Evolutionary conservation across 2,888 invertebrate genomes (phyloP).

Genomic region (Ophion ventricosus): DNA sequence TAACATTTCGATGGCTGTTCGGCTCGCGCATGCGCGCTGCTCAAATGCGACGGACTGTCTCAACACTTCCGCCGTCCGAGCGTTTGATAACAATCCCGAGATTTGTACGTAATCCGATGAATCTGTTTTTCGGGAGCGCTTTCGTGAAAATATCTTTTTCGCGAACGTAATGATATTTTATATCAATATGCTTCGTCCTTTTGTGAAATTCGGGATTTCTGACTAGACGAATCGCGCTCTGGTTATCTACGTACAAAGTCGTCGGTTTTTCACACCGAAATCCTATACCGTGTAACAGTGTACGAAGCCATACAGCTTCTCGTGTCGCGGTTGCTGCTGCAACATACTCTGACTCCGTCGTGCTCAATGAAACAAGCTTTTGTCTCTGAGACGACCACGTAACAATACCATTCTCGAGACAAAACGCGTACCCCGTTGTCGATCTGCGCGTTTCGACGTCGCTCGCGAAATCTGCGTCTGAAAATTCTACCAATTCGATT

Average conservation of each 20-base stretch:
- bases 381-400: constrained; percentile 64
- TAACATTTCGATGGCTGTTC: no score
- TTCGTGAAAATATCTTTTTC: no score
- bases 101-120: constrained; percentile 18
- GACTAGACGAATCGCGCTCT: no score
- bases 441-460: constrained; percentile 27
- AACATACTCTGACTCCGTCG: constrained; percentile 38
- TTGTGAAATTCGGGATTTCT: no score
- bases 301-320: constrained; percentile 57
- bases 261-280: constrained; percentile 28
- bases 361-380: constrained; percentile 57
- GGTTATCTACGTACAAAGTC: no score
- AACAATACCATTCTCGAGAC: constrained; percentile 51
- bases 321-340: constrained; percentile 54
- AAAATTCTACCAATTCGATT: constrained; percentile 46
- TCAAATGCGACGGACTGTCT: constrained; percentile 9
- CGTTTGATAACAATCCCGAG: constrained; percentile 8
- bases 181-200: no score
- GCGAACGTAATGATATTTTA: no score
- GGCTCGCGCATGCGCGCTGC: background rate
- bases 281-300: constrained; percentile 51
- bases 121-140: background rate
- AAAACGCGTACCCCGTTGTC: constrained; percentile 63
- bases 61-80: constrained; percentile 20
- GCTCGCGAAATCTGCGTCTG: constrained; percentile 65